phyloP scores from a whole-genome alignment of 2,113 vertebrate species.

The Mola mola region DNA sequence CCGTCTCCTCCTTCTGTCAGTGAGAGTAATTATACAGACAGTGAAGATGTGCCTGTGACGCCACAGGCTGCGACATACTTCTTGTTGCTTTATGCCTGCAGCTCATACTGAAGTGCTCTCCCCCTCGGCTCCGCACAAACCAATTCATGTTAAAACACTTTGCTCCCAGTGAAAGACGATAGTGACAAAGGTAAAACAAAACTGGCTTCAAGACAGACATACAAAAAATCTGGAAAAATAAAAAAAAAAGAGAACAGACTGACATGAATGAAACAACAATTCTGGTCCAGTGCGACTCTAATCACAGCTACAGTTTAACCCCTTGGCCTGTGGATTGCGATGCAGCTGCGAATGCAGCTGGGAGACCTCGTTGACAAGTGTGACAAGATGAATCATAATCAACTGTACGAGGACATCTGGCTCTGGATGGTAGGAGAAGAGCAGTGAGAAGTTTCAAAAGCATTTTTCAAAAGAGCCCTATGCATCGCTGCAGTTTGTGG shows the following conservation, averaged over 20 bases:
- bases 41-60: no score
- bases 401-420: constrained; percentile 61
- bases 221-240: neutral
- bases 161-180: no score
- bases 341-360: constrained; percentile 71
- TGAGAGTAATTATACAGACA: no score
- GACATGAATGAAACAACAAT: constrained; percentile 9
- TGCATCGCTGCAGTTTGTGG: neutral
- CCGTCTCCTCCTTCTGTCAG: no score
- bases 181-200: no score
- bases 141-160: neutral
- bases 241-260: neutral
- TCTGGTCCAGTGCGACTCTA: constrained; percentile 41
- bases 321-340: constrained; percentile 63
- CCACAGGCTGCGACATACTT: no score
- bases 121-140: neutral
- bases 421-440: constrained; percentile 42
- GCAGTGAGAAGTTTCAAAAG: constrained; percentile 25
- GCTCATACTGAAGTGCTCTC: neutral
- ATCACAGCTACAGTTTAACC: constrained; percentile 69
- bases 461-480: constrained; percentile 32
- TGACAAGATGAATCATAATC: constrained; percentile 65
- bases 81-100: neutral
- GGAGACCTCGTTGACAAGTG: constrained; percentile 35
- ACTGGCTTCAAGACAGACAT: neutral